These are phyloP conservation scores for Tursiops truncatus DNA, from an alignment of 2,113 vertebrate genomes.

Conservation along the genomic window DNA sequence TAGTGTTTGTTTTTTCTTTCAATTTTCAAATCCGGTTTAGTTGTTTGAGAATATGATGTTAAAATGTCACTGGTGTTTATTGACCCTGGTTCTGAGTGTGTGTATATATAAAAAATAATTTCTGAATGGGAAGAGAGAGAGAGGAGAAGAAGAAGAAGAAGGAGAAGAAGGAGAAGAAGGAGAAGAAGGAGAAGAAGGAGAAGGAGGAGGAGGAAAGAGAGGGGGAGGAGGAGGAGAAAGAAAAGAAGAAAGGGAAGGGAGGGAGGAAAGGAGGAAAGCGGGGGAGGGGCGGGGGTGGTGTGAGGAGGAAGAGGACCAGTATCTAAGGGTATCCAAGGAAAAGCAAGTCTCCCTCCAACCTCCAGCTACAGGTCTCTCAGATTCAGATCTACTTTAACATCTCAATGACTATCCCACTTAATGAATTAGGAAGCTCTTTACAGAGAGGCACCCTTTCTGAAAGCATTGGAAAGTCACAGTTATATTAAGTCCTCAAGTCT, in stretches of 20 bases:
- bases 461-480: not conserved
- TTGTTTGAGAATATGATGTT: not conserved
- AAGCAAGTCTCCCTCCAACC: not conserved
- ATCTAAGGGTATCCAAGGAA: not conserved
- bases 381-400: not conserved
- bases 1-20: not conserved
- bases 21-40: not conserved
- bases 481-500: not conserved
- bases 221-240: no score
- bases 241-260: no score
- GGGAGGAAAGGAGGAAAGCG: not conserved
- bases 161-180: fast-evolving
- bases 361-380: not conserved
- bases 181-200: no score
- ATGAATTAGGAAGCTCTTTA: not conserved
- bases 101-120: not conserved
- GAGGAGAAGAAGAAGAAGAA: no score
- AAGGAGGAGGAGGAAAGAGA: no score
- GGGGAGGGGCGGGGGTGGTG: fast-evolving
- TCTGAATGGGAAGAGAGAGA: not conserved
- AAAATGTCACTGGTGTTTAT: not conserved
- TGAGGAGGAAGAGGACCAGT: not conserved
- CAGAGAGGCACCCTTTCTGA: not conserved
- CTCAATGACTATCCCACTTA: not conserved
- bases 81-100: not conserved